A percentile compares a stretch with the other conserved stretches of the same genome.
Conservation (phyloP, 2,113 vertebrate species). For the Piprites chloris region DNA sequence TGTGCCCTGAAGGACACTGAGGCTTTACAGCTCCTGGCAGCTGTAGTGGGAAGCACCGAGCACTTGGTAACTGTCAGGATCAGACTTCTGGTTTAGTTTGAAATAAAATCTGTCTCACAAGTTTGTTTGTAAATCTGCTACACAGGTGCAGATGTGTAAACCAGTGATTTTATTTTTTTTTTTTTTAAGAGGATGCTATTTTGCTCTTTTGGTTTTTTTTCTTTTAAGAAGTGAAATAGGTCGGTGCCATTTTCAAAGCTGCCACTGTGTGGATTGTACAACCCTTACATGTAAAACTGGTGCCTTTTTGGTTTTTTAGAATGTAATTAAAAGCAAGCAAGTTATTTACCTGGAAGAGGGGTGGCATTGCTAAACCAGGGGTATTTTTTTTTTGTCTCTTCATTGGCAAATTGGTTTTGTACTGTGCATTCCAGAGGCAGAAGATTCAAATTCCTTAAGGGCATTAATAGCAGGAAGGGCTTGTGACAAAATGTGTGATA, state of each 20-base stretch:
- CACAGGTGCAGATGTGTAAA: not conserved
- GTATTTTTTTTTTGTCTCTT: not conserved
- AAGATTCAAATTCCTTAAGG: not conserved
- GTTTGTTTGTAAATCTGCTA: not conserved
- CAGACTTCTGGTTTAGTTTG: not conserved
- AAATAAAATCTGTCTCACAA: not conserved
- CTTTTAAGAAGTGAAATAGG: not conserved
- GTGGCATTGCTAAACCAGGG: not conserved
- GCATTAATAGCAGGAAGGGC: not conserved
- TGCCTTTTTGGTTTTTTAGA: slow-evolving; percentile 10
- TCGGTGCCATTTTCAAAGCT: not conserved
- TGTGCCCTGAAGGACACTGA: not conserved
- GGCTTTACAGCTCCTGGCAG: not conserved
- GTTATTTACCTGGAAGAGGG: not conserved
- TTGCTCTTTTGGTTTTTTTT: not conserved
- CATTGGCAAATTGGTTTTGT: not conserved
- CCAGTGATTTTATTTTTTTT: not conserved
- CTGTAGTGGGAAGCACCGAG: not conserved
- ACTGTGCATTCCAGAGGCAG: not conserved
- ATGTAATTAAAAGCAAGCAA: not conserved
- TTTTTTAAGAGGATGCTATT: not conserved
- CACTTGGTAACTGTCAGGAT: not conserved
- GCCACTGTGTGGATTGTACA: not conserved
- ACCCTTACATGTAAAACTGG: not conserved
- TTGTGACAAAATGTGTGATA: not conserved